Conservation (phyloP, 2,113 vertebrate genomes). For the Ceyx cyanopectus region DNA sequence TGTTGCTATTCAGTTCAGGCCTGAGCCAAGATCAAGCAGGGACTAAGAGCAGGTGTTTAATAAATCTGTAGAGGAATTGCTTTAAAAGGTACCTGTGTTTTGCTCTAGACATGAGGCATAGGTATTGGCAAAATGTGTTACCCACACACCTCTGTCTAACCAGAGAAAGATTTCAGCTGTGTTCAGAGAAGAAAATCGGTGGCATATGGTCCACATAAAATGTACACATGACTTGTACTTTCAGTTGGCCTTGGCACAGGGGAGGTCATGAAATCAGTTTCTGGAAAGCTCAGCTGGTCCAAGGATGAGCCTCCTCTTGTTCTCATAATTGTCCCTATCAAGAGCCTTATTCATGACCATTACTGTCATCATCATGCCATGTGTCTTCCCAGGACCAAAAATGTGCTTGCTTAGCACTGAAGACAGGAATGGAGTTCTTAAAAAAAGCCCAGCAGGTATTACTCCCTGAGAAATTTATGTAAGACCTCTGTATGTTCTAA, state of each 20-base stretch:
- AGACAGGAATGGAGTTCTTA: not conserved
- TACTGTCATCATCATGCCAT: not conserved
- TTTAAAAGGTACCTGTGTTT: not conserved
- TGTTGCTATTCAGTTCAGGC: not conserved
- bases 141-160: not conserved
- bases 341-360: not conserved
- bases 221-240: not conserved
- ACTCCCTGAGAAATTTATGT: not conserved
- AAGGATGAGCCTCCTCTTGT: not conserved
- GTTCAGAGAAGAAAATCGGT: not conserved
- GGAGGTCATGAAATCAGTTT: not conserved
- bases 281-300: not conserved
- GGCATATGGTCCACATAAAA: constrained; percentile 32
- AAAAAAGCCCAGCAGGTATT: not conserved
- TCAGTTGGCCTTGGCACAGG: not conserved
- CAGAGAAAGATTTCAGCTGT: not conserved
- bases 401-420: not conserved
- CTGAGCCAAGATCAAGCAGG: not conserved
- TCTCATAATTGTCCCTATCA: not conserved
- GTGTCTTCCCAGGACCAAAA: not conserved
- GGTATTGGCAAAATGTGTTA: not conserved
- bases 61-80: not conserved
- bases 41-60: constrained; percentile 8
- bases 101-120: not conserved
- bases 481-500: not conserved